phyloP scores from a whole-genome alignment of 2,888 invertebrate species.

The Apantesis nais region DNA sequence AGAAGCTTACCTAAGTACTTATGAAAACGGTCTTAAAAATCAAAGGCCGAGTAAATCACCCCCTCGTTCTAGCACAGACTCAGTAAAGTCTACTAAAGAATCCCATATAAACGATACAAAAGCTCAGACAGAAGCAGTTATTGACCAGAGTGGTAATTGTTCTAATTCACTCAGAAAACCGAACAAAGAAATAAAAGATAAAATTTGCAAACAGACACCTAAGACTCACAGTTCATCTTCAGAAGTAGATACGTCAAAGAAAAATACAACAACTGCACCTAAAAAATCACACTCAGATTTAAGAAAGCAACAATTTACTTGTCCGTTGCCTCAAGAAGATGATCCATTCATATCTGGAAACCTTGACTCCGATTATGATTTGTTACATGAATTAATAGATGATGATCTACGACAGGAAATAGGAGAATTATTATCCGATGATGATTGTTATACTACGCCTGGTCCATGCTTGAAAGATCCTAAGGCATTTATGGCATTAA shows the following conservation, averaged over 20 bases:
- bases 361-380: constrained; percentile 73
- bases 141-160: not conserved
- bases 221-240: constrained; percentile 20
- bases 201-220: constrained; percentile 19
- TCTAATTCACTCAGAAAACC: constrained; percentile 20
- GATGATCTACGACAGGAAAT: constrained; percentile 78
- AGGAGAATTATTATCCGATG: constrained; percentile 74
- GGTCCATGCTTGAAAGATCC: constrained; percentile 39
- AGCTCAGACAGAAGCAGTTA: not conserved
- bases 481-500: constrained; percentile 32
- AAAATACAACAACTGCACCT: constrained; percentile 14
- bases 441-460: constrained; percentile 57
- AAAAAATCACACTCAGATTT: constrained; percentile 33
- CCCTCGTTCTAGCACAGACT: constrained; percentile 17
- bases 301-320: constrained; percentile 48
- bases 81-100: constrained; percentile 5
- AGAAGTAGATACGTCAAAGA: constrained; percentile 22
- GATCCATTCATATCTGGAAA: constrained; percentile 72
- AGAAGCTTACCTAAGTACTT: constrained; percentile 52
- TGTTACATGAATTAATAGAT: constrained; percentile 79
- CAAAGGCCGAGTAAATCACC: constrained; percentile 35
- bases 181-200: constrained; percentile 29
- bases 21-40: constrained; percentile 48
- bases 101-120: not conserved
- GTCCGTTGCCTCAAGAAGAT: constrained; percentile 47